Conservation (phyloP, 1,140 invertebrate genomes). For the Polypedilum pembai region DNA sequence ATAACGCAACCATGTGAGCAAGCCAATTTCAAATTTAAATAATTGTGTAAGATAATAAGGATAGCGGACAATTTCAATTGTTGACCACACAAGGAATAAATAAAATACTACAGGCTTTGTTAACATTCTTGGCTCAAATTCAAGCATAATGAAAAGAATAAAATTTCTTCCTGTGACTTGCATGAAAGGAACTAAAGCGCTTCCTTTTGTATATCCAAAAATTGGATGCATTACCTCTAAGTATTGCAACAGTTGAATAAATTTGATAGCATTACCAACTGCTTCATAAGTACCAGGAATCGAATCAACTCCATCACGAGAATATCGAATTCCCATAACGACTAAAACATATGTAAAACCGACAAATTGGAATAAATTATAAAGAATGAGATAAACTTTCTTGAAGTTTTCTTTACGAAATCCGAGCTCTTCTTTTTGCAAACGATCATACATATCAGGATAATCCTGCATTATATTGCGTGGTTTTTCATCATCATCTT, state of each 20-base stretch:
- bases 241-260: slow-evolving; percentile 73
- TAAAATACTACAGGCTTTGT: slow-evolving; percentile 79
- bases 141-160: slow-evolving; percentile 75
- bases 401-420: slow-evolving; percentile 72
- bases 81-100: slow-evolving; percentile 73
- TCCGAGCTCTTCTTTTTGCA: slow-evolving; percentile 72
- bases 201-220: slow-evolving; percentile 78
- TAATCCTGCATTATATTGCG: slow-evolving; percentile 65
- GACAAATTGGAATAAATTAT: slow-evolving; percentile 86
- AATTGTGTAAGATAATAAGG: slow-evolving; percentile 83
- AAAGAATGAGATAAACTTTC: slow-evolving; percentile 79
- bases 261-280: slow-evolving; percentile 72
- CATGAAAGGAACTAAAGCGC: slow-evolving; percentile 52
- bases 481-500: slow-evolving; percentile 54
- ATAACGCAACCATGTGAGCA: slow-evolving; percentile 88
- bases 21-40: slow-evolving; percentile 61
- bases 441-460: slow-evolving; percentile 63
- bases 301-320: slow-evolving; percentile 64
- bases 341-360: slow-evolving; percentile 72
- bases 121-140: slow-evolving; percentile 78
- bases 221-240: slow-evolving; percentile 85
- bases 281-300: slow-evolving; percentile 64
- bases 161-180: slow-evolving; percentile 72
- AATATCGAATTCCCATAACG: slow-evolving; percentile 66
- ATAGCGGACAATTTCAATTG: slow-evolving; percentile 78